Percentiles rank a stretch among this genome's conserved stretches.
phyloP scores from a whole-genome alignment of 2,113 vertebrate genomes.

The Mastomys natalensis region DNA sequence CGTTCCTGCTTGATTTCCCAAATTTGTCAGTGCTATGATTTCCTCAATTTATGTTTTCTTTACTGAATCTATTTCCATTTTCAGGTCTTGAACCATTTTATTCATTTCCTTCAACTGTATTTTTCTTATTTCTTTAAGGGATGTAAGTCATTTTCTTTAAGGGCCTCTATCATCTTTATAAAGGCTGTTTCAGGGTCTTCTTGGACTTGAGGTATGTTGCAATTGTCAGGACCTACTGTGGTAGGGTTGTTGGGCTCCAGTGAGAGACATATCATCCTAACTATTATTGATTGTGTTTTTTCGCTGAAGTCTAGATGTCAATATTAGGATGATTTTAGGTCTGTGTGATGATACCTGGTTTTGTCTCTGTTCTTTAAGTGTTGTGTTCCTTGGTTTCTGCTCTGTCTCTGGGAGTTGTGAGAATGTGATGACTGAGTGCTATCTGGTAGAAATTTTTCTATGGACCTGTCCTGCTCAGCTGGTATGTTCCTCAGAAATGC shows the following conservation, averaged over 20 bases:
- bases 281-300: background rate
- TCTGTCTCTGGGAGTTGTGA: background rate
- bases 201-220: background rate
- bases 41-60: background rate
- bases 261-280: background rate
- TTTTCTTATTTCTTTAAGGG: background rate
- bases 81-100: background rate
- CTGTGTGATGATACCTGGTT: background rate
- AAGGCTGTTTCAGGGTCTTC: background rate
- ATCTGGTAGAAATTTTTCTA: background rate
- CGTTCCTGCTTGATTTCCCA: background rate
- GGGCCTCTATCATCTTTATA: background rate
- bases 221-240: background rate
- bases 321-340: background rate
- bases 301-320: background rate
- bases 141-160: background rate
- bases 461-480: background rate
- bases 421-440: background rate
- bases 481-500: background rate
- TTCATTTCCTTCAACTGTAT: background rate
- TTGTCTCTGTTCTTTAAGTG: background rate
- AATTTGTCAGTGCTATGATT: background rate
- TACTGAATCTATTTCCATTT: background rate
- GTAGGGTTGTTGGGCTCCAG: background rate
- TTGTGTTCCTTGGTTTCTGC: background rate